Base-by-base conservation (phyloP, 2,797 vertebrate species). In the Semaprochilodus insignis region DNA sequence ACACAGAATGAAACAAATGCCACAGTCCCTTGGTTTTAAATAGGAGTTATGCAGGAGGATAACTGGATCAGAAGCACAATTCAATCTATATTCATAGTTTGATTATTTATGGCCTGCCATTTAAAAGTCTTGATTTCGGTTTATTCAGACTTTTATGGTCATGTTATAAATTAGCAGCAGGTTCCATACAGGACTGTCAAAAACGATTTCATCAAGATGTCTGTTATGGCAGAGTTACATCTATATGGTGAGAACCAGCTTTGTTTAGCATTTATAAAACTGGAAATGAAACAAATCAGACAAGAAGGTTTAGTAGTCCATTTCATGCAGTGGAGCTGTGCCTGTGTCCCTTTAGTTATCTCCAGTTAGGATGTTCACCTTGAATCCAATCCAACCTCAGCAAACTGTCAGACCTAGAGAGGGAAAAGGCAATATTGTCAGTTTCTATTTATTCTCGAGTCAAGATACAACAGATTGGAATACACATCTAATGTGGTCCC, bases 1-100 rank as follows among this genome's bases (percentile, higher is more conserved):
- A n/a, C 62, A 77, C 77, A 74, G 1, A 3, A 78, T 31, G 71
- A 79, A 79, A 69, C 34, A 48, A n/a, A 31, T n/a, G 21, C 57
- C 1, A 13, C 14, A 17, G 11, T 23, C 23, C 27, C 31, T 17
- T 36, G 57, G 23, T 52, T 44, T 57, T 7, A 36, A n/a, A 2
- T 21, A 54, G 25, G 19, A 3, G 21, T 36, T 21, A 15, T 6
- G 2, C 8, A 1, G 27, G 6, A 14, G 16, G 2, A 16, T 31
- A 19, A 54, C 15, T 21, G 51, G n/a, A 15, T 57, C 52, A 55
- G 52, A 57, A 52, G 21, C 16, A 74, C 17, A 72, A 3, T 72
- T 72, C 25, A 27, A 23, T 54, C 27, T 54, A 27, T 52, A 52
- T 27, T 4, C 17, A 74, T 11, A 2, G 16, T 8, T 55, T 55